Evolutionary conservation across 2,113 vertebrate species (phyloP).

Genomic region (Cottus gobio): DNA sequence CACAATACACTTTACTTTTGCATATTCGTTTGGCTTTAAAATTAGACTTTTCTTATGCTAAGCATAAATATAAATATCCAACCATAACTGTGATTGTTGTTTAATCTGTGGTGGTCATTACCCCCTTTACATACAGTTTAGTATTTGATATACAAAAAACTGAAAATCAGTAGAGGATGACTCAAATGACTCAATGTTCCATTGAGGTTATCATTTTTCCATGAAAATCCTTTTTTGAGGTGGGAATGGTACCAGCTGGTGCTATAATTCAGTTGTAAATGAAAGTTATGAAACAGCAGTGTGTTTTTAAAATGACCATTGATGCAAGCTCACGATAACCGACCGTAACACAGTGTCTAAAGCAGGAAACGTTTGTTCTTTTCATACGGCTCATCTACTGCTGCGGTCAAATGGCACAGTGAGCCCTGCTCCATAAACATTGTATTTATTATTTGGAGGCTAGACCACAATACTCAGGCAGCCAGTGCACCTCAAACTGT

Average conservation of each 20-base stretch:
- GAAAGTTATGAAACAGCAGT: slow-evolving; percentile 19
- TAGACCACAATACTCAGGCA: not conserved
- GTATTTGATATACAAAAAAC: not conserved
- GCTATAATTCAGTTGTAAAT: slow-evolving; percentile 1
- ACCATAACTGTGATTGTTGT: not conserved
- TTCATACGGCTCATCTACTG: slow-evolving; percentile 3
- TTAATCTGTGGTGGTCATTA: not conserved
- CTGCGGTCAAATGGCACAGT: not conserved
- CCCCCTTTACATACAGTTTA: not conserved
- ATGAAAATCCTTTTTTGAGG: not conserved
- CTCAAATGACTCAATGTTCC: not conserved
- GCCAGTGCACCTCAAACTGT: not conserved
- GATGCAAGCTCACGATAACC: slow-evolving; percentile 42
- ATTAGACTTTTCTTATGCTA: not conserved
- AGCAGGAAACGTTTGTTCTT: not conserved
- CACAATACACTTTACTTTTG: not conserved
- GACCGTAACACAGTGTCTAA: slow-evolving; percentile 42
- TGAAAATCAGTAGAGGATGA: not conserved
- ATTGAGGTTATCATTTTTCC: slow-evolving; percentile 3
- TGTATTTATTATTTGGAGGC: not conserved
- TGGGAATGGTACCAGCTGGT: slow-evolving; percentile 15
- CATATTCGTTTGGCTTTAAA: not conserved
- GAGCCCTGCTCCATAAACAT: not conserved
- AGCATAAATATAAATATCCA: not conserved
- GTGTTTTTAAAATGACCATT: slow-evolving; percentile 37